Conservation (phyloP, 2,888 invertebrate genomes). For the Clivina fossor region DNA sequence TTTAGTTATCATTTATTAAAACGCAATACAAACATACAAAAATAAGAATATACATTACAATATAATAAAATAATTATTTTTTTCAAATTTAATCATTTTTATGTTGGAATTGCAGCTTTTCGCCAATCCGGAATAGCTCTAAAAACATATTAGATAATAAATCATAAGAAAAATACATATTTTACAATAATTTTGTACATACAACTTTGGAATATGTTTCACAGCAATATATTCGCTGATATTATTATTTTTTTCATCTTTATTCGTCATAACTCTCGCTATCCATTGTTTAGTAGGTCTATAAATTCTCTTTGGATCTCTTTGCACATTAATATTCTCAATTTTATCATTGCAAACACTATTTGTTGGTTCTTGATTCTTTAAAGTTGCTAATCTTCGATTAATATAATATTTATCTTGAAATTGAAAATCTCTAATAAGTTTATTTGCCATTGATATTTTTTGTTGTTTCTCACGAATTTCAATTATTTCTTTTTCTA, state of each 20-base stretch:
- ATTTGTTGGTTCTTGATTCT: neutral
- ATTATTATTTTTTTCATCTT: constrained; percentile 32
- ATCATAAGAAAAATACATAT: constrained; percentile 2
- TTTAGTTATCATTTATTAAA: too few species aligned
- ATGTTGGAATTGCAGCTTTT: too few species aligned
- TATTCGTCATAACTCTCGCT: constrained; percentile 7
- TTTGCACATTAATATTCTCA: constrained; percentile 17
- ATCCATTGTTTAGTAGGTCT: constrained; percentile 51
- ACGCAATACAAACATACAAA: too few species aligned
- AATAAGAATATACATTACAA: too few species aligned
- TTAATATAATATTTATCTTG: constrained; percentile 47
- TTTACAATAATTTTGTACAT: constrained; percentile 41
- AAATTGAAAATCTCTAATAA: constrained; percentile 49
- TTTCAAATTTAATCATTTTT: too few species aligned
- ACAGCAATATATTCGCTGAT: constrained; percentile 21
- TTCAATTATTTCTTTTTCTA: constrained; percentile 38
- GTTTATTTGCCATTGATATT: constrained; percentile 46
- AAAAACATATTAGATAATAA: constrained; percentile 28
- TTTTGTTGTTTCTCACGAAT: constrained; percentile 39
- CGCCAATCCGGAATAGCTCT: constrained; percentile 46
- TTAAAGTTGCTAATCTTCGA: constrained; percentile 40
- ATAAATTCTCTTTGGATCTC: constrained; percentile 48
- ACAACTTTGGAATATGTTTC: constrained; percentile 45
- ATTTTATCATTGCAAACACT: neutral
- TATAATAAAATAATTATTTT: too few species aligned